A percentile compares a stretch with the other conserved stretches of the same genome.
These are phyloP conservation scores for Amazona guildingii DNA, from an alignment of 2,113 vertebrate species.

Conservation along the genomic window DNA sequence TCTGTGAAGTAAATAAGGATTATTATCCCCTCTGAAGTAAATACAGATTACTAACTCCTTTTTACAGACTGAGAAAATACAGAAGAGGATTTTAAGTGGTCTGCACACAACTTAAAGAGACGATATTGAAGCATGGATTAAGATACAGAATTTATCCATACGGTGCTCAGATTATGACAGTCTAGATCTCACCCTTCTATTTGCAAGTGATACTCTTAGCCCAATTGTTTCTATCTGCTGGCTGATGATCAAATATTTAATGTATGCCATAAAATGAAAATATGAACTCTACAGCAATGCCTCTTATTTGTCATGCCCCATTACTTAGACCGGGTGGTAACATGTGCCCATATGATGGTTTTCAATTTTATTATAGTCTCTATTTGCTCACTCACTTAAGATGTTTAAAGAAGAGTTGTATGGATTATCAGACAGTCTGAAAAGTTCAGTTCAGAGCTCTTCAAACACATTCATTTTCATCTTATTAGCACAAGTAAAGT, in stretches of 20 bases:
- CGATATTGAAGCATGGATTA: background rate
- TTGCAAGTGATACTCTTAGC: background rate
- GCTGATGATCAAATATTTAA: slow-evolving; percentile 51
- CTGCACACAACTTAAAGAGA: background rate
- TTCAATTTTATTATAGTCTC: slow-evolving; percentile 35
- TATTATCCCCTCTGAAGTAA: slow-evolving; percentile 38
- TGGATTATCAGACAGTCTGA: slow-evolving; percentile 42
- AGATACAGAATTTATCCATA: background rate
- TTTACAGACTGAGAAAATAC: background rate
- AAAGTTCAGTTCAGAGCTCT: slow-evolving; percentile 43
- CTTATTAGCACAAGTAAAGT: slow-evolving; percentile 42
- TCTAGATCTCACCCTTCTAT: background rate
- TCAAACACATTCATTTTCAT: slow-evolving; percentile 44
- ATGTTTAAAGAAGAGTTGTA: slow-evolving; percentile 61
- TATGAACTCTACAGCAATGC: slow-evolving; percentile 22
- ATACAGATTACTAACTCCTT: slow-evolving; percentile 1
- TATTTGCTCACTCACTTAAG: slow-evolving; percentile 57
- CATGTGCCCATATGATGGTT: background rate
- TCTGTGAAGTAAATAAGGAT: slow-evolving; percentile 28
- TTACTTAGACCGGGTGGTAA: background rate
- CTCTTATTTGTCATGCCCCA: slow-evolving; percentile 43
- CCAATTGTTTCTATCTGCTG: slow-evolving; percentile 7
- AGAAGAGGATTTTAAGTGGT: background rate
- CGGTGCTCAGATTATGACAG: background rate
- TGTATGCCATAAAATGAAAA: slow-evolving; percentile 46